Evolutionary conservation across 2,113 vertebrate species (phyloP).

Genomic region (Pedetes capensis): DNA sequence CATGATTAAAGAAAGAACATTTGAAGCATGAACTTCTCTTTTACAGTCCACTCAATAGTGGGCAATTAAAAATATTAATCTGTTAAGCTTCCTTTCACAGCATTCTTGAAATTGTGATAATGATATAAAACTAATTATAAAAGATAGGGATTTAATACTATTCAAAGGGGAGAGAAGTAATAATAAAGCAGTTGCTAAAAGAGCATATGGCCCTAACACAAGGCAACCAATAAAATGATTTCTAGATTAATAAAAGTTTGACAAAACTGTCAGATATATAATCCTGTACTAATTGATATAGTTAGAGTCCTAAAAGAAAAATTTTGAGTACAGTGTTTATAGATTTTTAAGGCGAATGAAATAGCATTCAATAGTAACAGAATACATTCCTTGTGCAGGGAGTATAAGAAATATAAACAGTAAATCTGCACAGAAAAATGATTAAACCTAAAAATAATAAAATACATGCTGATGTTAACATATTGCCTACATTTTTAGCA

Average conservation of each 20-base stretch:
- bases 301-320: background rate
- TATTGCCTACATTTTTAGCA: background rate
- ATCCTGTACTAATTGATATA: background rate
- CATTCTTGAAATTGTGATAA: background rate
- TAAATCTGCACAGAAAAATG: conserved; percentile 10
- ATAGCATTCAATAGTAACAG: background rate
- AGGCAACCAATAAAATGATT: background rate
- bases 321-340: background rate
- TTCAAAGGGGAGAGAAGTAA: background rate
- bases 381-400: background rate
- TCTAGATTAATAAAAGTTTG: background rate
- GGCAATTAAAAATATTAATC: background rate
- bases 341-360: background rate
- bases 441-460: background rate
- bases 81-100: conserved; percentile 19
- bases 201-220: background rate
- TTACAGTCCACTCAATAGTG: background rate
- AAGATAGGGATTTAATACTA: background rate
- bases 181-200: background rate
- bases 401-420: conserved; percentile 15
- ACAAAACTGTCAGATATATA: background rate
- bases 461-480: background rate
- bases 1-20: background rate
- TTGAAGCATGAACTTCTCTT: background rate
- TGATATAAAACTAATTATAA: background rate